These are phyloP conservation scores for Myopa tessellatipennis DNA, from an alignment of 2,888 invertebrate genomes.

Conservation along the genomic window DNA sequence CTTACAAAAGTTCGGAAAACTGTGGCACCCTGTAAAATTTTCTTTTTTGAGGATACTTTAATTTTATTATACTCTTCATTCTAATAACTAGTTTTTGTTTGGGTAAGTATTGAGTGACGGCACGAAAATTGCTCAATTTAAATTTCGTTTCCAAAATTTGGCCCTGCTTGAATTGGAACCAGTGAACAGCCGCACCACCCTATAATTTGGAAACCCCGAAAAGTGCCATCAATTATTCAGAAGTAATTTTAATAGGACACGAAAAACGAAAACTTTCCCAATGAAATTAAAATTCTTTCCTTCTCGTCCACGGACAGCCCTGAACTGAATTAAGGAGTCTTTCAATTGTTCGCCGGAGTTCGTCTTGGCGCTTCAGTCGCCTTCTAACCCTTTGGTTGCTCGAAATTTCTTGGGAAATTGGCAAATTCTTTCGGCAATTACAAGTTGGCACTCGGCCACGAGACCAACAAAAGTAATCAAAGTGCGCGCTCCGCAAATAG, in stretches of 20 bases:
- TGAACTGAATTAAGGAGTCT: conserved; percentile 20
- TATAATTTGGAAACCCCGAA: conserved; percentile 19
- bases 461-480: conserved; percentile 26
- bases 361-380: conserved; percentile 8
- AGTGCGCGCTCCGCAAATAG: not conserved
- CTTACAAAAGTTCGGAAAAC: not conserved
- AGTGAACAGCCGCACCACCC: conserved; percentile 14
- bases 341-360: conserved; percentile 36
- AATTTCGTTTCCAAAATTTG: not conserved
- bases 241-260: conserved; percentile 21
- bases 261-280: conserved; percentile 31
- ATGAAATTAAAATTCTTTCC: conserved; percentile 35
- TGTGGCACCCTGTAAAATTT: no score
- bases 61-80: not conserved
- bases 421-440: conserved; percentile 37
- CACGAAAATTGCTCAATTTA: not conserved
- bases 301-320: not conserved
- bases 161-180: not conserved
- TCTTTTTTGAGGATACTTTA: not conserved
- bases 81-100: not conserved
- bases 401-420: conserved; percentile 31
- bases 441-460: conserved; percentile 32
- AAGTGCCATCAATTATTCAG: conserved; percentile 37
- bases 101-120: not conserved
- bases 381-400: not conserved